Evolutionary conservation across 2,113 vertebrate species (phyloP).

Genomic region (Hirundichthys speculiger): DNA sequence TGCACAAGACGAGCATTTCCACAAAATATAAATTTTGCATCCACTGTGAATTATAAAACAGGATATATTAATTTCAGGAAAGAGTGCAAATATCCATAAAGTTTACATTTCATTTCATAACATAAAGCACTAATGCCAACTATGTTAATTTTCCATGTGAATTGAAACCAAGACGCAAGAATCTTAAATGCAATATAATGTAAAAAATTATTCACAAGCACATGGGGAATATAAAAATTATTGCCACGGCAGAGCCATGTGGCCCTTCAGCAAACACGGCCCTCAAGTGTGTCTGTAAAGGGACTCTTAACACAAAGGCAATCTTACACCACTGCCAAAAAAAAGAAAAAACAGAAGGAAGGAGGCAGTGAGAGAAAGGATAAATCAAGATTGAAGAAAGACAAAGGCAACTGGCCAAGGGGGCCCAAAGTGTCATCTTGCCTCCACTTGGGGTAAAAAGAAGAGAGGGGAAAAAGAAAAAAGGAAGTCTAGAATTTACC

Average conservation of each 20-base stretch:
- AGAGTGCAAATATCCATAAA: conserved; percentile 29
- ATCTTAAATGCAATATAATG: background rate
- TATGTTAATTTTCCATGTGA: conserved; percentile 30
- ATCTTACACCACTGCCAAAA: conserved; percentile 56
- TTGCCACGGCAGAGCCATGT: conserved; percentile 22
- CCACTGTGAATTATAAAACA: background rate
- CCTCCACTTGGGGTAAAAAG: conserved; percentile 68
- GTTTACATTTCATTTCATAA: conserved; percentile 25
- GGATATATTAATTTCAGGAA: conserved; percentile 16
- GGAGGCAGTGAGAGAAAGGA: conserved; percentile 55
- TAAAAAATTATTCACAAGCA: conserved; percentile 16
- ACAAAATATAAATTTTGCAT: no score
- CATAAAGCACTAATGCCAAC: conserved; percentile 27
- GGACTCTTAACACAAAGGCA: conserved; percentile 59
- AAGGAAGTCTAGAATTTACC: conserved; percentile 77
- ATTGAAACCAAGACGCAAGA: background rate
- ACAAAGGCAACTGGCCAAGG: conserved; percentile 75
- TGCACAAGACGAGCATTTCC: background rate
- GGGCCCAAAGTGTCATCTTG: conserved; percentile 75
- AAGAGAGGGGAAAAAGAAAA: conserved; percentile 55
- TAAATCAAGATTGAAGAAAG: conserved; percentile 71
- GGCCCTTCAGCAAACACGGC: conserved; percentile 31
- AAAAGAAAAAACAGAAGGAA: conserved; percentile 27
- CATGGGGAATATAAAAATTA: conserved; percentile 41
- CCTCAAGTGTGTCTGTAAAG: conserved; percentile 42